These are phyloP conservation scores for Austrofundulus limnaeus DNA, from an alignment of 2,113 vertebrate genomes.

Conservation along the genomic window DNA sequence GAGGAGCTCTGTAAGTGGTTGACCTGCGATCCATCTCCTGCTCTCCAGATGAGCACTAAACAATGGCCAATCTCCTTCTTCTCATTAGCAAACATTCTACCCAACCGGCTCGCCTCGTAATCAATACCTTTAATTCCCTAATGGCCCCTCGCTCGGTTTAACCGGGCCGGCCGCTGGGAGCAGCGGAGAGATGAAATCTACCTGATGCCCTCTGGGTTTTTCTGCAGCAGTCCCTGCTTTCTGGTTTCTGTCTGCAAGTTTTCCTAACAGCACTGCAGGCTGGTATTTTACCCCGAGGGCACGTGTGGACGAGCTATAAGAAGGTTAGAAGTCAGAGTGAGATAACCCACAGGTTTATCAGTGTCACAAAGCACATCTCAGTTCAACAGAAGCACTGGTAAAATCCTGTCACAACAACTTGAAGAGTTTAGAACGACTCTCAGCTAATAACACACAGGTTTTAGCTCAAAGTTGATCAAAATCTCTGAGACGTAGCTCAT, in stretches of 20 bases:
- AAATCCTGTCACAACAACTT: no score
- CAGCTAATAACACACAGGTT: no score
- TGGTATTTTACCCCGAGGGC: constrained; percentile 59
- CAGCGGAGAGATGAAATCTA: constrained; percentile 38
- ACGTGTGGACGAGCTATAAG: constrained; percentile 25
- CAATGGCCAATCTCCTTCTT: constrained; percentile 48
- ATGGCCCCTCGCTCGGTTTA: constrained; percentile 46
- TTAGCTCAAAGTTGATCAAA: no score
- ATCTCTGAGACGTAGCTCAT: no score
- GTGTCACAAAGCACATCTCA: no score
- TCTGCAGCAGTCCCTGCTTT: constrained; percentile 17
- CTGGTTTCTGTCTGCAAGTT: constrained; percentile 37
- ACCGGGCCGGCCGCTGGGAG: constrained; percentile 10
- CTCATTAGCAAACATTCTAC: constrained; percentile 66
- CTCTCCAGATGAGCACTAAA: constrained; percentile 39
- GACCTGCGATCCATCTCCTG: constrained; percentile 39
- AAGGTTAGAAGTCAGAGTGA: neutral
- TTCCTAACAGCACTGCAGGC: constrained; percentile 6
- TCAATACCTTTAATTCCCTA: constrained; percentile 73
- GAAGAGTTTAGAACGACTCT: no score
- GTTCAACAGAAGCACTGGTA: no score
- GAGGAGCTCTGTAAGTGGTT: constrained; percentile 15
- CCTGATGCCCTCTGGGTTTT: constrained; percentile 38
- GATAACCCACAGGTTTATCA: neutral
- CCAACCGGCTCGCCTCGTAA: constrained; percentile 46